Conservation (phyloP, 2,888 invertebrate species). For the Pedicia rivosa region DNA sequence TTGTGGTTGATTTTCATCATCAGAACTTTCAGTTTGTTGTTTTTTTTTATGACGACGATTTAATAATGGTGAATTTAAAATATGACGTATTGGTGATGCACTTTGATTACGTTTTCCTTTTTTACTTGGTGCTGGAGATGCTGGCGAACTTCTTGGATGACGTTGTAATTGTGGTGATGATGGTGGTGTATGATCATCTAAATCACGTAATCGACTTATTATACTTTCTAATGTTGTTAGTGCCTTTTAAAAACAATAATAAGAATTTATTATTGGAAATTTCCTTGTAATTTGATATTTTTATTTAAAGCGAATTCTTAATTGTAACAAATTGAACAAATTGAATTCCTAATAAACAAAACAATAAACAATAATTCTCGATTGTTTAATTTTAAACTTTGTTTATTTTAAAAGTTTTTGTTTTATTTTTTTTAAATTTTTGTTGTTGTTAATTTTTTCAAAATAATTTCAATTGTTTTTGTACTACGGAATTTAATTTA, state of each 20-base stretch:
- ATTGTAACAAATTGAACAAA: too few species aligned
- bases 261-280: neutral
- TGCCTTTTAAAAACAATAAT: conserved; percentile 24
- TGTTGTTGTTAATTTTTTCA: too few species aligned
- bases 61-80: conserved; percentile 72
- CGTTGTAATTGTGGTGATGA: conserved; percentile 38
- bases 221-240: conserved; percentile 41
- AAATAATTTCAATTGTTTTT: too few species aligned
- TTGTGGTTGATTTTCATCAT: conserved; percentile 49
- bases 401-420: too few species aligned
- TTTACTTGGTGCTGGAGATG: conserved; percentile 54
- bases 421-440: too few species aligned
- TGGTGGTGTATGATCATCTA: conserved; percentile 37
- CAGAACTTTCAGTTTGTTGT: conserved; percentile 64
- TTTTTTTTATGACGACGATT: conserved; percentile 59
- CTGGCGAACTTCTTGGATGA: conserved; percentile 60
- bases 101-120: conserved; percentile 60
- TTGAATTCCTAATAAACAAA: too few species aligned
- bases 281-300: neutral
- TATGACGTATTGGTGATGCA: conserved; percentile 62
- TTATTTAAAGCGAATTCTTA: neutral
- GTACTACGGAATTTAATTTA: too few species aligned
- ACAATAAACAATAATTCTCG: too few species aligned
- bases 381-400: too few species aligned
- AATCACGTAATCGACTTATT: conserved; percentile 36